phyloP scores from a whole-genome alignment of 2,113 vertebrate genomes.

The Pampusana beccarii region DNA sequence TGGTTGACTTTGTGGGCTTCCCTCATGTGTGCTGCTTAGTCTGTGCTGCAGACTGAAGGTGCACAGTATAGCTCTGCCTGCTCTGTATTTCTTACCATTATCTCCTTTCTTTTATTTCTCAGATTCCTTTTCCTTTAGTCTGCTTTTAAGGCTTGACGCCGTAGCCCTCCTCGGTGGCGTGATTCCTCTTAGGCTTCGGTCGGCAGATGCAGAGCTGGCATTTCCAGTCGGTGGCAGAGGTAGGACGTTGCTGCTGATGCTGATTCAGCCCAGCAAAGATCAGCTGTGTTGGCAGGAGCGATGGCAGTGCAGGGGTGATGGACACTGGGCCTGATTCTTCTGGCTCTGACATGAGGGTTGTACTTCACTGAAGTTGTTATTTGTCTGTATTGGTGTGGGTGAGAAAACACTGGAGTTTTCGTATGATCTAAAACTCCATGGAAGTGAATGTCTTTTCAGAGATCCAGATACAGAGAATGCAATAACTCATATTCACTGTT shows the following conservation, averaged over 20 bases:
- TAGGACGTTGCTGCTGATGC: not conserved
- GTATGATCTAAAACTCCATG: not conserved
- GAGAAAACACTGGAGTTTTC: not conserved
- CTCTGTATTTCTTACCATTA: not conserved
- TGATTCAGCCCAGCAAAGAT: not conserved
- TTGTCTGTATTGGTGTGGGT: not conserved
- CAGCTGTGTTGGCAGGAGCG: not conserved
- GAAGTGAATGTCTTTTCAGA: not conserved
- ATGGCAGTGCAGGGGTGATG: not conserved
- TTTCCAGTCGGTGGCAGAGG: not conserved
- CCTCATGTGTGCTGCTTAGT: rapidly evolving
- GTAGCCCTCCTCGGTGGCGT: not conserved
- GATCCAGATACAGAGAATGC: not conserved
- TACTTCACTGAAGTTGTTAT: not conserved
- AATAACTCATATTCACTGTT: not conserved
- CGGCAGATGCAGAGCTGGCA: not conserved
- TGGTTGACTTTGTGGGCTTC: not conserved
- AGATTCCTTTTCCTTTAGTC: not conserved
- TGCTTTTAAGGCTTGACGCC: not conserved
- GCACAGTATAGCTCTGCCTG: not conserved
- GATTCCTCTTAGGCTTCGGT: not conserved
- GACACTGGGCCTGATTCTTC: not conserved
- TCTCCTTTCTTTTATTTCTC: not conserved
- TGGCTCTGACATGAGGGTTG: not conserved
- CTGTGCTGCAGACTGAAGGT: not conserved